Evolutionary conservation across 2,797 vertebrate species (phyloP), one percentile per base, ranked within the genome.

Genomic region (Tolypeutes matacus): DNA sequence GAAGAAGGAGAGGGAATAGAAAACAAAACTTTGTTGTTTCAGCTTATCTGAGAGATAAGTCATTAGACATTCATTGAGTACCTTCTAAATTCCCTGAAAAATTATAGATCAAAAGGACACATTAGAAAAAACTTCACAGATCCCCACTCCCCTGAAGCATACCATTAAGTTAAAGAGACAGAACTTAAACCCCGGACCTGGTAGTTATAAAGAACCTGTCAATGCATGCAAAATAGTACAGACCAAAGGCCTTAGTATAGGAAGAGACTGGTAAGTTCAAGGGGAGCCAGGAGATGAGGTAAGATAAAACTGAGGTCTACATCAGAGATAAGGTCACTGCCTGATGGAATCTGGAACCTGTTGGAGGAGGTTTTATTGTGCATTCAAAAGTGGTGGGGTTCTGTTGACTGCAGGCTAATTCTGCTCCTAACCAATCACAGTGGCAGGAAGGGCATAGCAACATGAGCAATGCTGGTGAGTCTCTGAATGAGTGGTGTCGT

Each of bases 391-490:
- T 17, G 46, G 34, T 12, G 1, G 31, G 29, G 65, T 96, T 90
- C 93, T 70, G 67, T 67, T 76, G 83, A 72, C 49, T 49, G 13
- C 21, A 49, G 21, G 9, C 39, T n/a, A 14, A 70, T 95, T 93
- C 91, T 82, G 27, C 62, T 69, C 67, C 64, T 76, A 72, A 65
- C 49, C 49, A 67, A 21, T 93, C 51, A 39, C 39, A 53, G 89
- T 49, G 62, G 69, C 69, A 86, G 76, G 65, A 82, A 84, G 34
- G 83, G 20, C 76, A 86, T 49, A 82, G 58, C 76, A 82, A 77
- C 72, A 97, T 97, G 97, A 97, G 42, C 67, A 95, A 56, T 4
- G 93, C 81, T 20, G 97, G 97, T 97, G 77, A 97, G 97, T 95
- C 39, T 73, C 86, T 36, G 23, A 14, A 11, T 29, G 17, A 31